phyloP scores from a whole-genome alignment of 2,797 vertebrate species.

The Apogon talboti region DNA sequence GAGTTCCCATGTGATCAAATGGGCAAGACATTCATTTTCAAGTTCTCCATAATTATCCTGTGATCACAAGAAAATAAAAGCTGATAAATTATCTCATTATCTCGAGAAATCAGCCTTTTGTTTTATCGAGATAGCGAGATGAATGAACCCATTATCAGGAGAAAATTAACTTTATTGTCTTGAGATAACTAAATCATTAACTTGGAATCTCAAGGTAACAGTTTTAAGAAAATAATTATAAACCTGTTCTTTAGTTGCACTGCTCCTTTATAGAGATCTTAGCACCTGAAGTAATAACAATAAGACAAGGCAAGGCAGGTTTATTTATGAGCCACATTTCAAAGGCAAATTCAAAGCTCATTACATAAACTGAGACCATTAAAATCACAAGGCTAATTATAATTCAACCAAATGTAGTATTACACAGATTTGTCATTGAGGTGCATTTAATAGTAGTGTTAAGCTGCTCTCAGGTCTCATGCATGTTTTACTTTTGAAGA shows the following conservation, averaged over 20 bases:
- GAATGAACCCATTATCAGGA: too few species aligned
- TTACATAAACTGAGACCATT: conserved; percentile 25
- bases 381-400: conserved; percentile 34
- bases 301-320: background rate
- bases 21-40: too few species aligned
- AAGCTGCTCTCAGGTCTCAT: conserved; percentile 1
- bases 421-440: conserved; percentile 35
- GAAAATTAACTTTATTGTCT: too few species aligned
- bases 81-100: too few species aligned
- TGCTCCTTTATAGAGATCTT: background rate
- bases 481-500: conserved; percentile 21
- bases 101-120: too few species aligned
- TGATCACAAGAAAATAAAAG: too few species aligned
- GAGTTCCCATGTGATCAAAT: too few species aligned
- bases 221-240: too few species aligned
- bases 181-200: too few species aligned
- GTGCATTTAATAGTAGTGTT: conserved; percentile 3
- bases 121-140: too few species aligned
- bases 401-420: conserved; percentile 30
- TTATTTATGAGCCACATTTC: conserved; percentile 19
- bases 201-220: too few species aligned
- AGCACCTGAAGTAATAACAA: conserved; percentile 3
- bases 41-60: too few species aligned
- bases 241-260: background rate
- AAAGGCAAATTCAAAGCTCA: conserved; percentile 14